phyloP scores from a whole-genome alignment of 1,140 invertebrate genomes.

The Drosophila sulfurigaster region DNA sequence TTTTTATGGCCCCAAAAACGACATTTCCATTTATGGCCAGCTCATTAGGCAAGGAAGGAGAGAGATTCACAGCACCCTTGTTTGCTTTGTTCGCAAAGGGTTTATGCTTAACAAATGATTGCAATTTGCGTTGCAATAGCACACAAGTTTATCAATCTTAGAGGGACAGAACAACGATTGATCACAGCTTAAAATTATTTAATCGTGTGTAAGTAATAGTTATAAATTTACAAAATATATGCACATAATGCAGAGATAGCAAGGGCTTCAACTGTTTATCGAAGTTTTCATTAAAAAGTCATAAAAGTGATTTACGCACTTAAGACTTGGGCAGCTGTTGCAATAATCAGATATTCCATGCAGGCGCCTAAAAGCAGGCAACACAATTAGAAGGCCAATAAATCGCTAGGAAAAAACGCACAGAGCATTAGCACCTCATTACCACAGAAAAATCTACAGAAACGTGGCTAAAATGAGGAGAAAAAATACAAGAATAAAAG shows the following conservation, averaged over 20 bases:
- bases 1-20: slow-evolving; percentile 48
- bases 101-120: slow-evolving; percentile 71
- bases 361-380: slow-evolving; percentile 37
- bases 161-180: background rate
- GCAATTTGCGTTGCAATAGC: slow-evolving; percentile 55
- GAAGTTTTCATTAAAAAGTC: slow-evolving; percentile 71
- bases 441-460: slow-evolving; percentile 31
- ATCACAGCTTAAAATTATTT: slow-evolving; percentile 55
- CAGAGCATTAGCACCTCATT: slow-evolving; percentile 75
- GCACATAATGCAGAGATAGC: slow-evolving; percentile 17
- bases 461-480: slow-evolving; percentile 19
- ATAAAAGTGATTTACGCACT: slow-evolving; percentile 72
- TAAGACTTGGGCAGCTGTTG: slow-evolving; percentile 48
- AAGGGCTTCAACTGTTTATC: background rate
- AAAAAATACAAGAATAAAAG: slow-evolving; percentile 17
- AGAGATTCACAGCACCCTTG: background rate
- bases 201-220: slow-evolving; percentile 79
- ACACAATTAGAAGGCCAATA: slow-evolving; percentile 50
- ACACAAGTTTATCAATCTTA: slow-evolving; percentile 28
- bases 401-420: slow-evolving; percentile 51
- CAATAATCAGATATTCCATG: slow-evolving; percentile 9
- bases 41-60: slow-evolving; percentile 1
- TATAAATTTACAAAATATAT: slow-evolving; percentile 67
- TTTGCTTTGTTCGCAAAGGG: slow-evolving; percentile 69
- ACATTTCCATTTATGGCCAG: slow-evolving; percentile 53